Evolutionary conservation across 2,797 vertebrate species (phyloP).

Genomic region (Lacerta viridis): DNA sequence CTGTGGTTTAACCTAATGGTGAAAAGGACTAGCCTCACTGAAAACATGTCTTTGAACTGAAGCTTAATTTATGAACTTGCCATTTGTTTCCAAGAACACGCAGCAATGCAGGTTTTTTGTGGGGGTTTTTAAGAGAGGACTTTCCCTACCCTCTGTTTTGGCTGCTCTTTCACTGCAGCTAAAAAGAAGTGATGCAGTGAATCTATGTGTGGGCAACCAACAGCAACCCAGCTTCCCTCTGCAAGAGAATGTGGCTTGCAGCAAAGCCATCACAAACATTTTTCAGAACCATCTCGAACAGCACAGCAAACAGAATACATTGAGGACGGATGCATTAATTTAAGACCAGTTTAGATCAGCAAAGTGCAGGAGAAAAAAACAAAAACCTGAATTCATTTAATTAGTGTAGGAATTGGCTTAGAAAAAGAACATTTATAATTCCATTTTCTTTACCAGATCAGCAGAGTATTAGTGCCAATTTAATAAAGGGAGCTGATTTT

Average conservation of each 20-base stretch:
- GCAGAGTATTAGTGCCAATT: slow-evolving; percentile 29
- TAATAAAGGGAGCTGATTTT: slow-evolving; percentile 35
- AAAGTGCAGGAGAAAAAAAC: slow-evolving; percentile 32
- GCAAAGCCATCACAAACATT: slow-evolving; percentile 1
- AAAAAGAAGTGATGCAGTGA: slow-evolving; percentile 32
- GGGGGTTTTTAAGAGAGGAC: slow-evolving; percentile 46
- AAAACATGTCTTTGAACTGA: too few relatives aligned
- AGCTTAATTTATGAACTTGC: slow-evolving; percentile 46
- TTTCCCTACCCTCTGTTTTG: slow-evolving; percentile 31
- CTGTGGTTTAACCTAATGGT: too few relatives aligned
- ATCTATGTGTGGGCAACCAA: slow-evolving; percentile 12
- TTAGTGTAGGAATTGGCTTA: slow-evolving; percentile 45
- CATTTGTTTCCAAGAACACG: slow-evolving; percentile 62
- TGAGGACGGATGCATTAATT: slow-evolving; percentile 32
- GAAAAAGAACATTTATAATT: slow-evolving; percentile 49
- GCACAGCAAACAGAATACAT: slow-evolving; percentile 37
- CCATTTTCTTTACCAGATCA: slow-evolving; percentile 49
- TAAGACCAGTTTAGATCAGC: slow-evolving; percentile 47
- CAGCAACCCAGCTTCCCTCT: slow-evolving; percentile 3
- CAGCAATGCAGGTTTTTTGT: slow-evolving; percentile 30
- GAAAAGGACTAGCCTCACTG: too few relatives aligned
- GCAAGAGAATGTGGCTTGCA: slow-evolving; percentile 22
- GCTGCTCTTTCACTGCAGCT: not conserved
- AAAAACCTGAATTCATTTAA: slow-evolving; percentile 47
- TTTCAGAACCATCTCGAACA: slow-evolving; percentile 15